Evolutionary conservation across 2,113 vertebrate species (phyloP), one percentile per base, ranked within the genome.

Genomic region (Falcunculus frontatus): DNA sequence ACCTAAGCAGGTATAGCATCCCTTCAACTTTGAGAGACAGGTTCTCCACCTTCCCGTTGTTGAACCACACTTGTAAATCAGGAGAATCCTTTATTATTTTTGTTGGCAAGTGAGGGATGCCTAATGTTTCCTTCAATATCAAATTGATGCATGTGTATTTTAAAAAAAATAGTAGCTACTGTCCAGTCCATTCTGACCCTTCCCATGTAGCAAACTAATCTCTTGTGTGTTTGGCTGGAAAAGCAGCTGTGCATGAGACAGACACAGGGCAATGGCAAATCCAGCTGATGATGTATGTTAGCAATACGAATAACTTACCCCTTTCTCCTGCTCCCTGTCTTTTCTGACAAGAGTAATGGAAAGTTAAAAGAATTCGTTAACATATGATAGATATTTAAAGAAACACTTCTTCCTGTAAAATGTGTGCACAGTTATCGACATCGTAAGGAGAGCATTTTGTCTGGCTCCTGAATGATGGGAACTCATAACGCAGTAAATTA

Each of bases 311-410:
- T 32, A 90, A 33, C 87, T 87, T 53, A 33, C 33, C 56, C 42
- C 46, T 90, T 65, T 79, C 60, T 91, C 46, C 35, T 67, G 82
- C 57, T 83, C 85, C 70, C 46, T 91, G 70, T 87, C 75, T 89
- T 41, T 82, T n/a, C 57, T 59, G 90, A 82, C 56, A 90, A 84
- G 55, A 93, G 37, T 75, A 90, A 96, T 93, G 92, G 52, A 57
- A 91, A 95, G 72, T 95, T 93, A 81, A 92, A 95, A 95, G 62
- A 76, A 95, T 91, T 87, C 60, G 63, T 96, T 92, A 74, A 94
- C n/a, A 33, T 63, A 32, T 86, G 94, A 80, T 87, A 64, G 74
- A 75, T 97, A 96, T 79, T 95, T 95, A 95, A 95, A 96, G 82
- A 92, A 96, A 95, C 44, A 27, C 62, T 89, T 93, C 57, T 95